Evolutionary conservation across 2,888 invertebrate species (phyloP).

Genomic region (Caenorhabditis sp.): DNA sequence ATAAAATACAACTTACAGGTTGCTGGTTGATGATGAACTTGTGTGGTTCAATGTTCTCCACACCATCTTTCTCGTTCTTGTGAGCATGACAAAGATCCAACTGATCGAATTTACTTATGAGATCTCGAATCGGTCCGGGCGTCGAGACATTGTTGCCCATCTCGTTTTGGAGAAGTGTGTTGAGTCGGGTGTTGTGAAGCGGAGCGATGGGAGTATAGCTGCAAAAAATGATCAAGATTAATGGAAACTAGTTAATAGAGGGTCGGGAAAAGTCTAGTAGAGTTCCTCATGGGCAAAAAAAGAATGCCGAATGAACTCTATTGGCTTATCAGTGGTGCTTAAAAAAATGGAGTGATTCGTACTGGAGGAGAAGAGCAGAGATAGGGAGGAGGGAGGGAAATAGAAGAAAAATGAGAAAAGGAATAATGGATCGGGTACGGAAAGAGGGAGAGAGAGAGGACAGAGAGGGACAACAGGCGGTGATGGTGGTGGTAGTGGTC

Average conservation of each 20-base stretch:
- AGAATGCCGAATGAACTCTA: conserved; percentile 23
- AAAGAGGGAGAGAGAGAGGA: conserved; percentile 12
- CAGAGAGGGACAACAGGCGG: conserved; percentile 30
- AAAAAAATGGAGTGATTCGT: conserved; percentile 37
- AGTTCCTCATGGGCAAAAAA: background rate
- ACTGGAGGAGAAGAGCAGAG: conserved; percentile 6
- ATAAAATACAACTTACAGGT: conserved; percentile 41
- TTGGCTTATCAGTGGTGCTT: conserved; percentile 35
- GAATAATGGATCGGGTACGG: conserved; percentile 15
- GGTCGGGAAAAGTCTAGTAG: background rate
- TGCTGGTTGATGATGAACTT: conserved; percentile 63
- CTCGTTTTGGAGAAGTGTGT: conserved; percentile 48
- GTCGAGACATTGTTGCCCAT: conserved; percentile 67
- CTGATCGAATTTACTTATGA: conserved; percentile 62
- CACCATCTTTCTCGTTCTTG: conserved; percentile 56
- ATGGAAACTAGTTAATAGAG: conserved; percentile 18
- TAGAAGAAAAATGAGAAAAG: conserved; percentile 13
- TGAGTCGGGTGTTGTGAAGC: conserved; percentile 33
- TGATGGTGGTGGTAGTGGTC: conserved; percentile 15
- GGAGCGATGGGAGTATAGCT: conserved; percentile 51
- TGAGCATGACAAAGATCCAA: conserved; percentile 59
- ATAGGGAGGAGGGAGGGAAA: conserved; percentile 2
- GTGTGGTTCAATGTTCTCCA: conserved; percentile 65
- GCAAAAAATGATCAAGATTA: conserved; percentile 26
- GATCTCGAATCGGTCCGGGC: conserved; percentile 58